Base-by-base conservation (phyloP, 2,797 vertebrate genomes). In the Cygnus olor region DNA sequence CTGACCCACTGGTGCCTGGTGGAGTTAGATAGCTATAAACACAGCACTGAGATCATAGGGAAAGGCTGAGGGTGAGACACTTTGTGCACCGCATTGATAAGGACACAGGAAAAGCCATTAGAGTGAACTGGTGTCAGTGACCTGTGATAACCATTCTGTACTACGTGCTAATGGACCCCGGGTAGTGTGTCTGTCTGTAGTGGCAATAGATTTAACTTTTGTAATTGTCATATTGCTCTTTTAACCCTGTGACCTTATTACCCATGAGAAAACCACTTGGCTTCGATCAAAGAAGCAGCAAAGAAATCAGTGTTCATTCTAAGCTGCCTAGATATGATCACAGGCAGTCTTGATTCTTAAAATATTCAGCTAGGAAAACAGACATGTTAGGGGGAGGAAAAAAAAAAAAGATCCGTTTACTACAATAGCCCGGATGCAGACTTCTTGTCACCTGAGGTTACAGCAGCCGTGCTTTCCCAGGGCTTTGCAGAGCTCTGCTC, bases 101-200 rank as follows among this genome's bases (percentile, higher is more conserved):
- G 97, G 96, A 81, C 96, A 80, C 97, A 97, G 97, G 98, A 98
- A 98, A 97, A 97, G 97, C 97, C 98, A 96, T 97, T 96, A 96
- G 90, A 87, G 77, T 34, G 49, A 80, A 40, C n/a, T 44, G 65
- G 93, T 94, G 94, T 92, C 94, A 40, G 84, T 86, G 93, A 95
- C 79, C 95, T 88, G 94, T 30, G 98, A 97, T 98, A 97, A 97
- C 97, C 94, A 63, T 76, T 73, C 91, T 57, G 96, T 93, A 79
- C 89, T 95, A 95, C 95, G 91, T 95, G 95, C 96, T 96, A 69
- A 93, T 94, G 97, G 95, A 58, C 72, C 96, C 91, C n/a, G 88
- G 95, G 93, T 64, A 88, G 84, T 25, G 70, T 38, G 45, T 38
- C 81, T 40, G 78, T 82, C 95, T 95, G 96, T 73, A 71, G 90